These are phyloP conservation scores for Drosophila quinaria DNA, from an alignment of 2,888 invertebrate species.

Conservation along the genomic window DNA sequence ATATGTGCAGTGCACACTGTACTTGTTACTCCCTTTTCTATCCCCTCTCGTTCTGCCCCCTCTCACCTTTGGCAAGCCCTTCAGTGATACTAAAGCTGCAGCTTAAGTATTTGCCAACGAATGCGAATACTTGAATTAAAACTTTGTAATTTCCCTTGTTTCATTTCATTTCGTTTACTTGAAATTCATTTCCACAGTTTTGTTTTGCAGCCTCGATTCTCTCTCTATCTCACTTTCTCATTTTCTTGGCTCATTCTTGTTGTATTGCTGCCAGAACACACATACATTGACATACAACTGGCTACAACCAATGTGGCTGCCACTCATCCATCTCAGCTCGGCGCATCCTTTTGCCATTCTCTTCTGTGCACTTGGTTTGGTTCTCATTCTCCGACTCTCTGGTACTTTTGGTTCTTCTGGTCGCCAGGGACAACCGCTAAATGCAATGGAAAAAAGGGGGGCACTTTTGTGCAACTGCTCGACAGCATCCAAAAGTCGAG, in stretches of 20 bases:
- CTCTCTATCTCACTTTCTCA: conserved; percentile 10
- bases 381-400: conserved; percentile 36
- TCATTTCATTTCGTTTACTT: conserved; percentile 80
- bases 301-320: conserved; percentile 50
- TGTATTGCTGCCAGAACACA: conserved; percentile 7
- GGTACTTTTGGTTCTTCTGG: conserved; percentile 41
- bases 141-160: conserved; percentile 82
- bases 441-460: conserved; percentile 50
- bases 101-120: conserved; percentile 77
- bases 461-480: conserved; percentile 41
- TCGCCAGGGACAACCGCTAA: conserved; percentile 73
- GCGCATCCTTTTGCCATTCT: conserved; percentile 38
- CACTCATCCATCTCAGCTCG: conserved; percentile 56
- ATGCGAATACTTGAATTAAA: conserved; percentile 80
- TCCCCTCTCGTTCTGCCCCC: neutral
- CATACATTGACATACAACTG: conserved; percentile 20
- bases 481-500: conserved; percentile 54
- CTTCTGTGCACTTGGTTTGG: conserved; percentile 27
- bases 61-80: neutral
- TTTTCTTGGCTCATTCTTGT: conserved; percentile 50
- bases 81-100: conserved; percentile 54
- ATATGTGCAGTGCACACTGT: neutral
- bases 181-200: conserved; percentile 77
- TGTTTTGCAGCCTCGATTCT: conserved; percentile 28
- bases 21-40: neutral